Conservation (phyloP, 2,888 invertebrate species). For the Ophioninae sp. region DNA sequence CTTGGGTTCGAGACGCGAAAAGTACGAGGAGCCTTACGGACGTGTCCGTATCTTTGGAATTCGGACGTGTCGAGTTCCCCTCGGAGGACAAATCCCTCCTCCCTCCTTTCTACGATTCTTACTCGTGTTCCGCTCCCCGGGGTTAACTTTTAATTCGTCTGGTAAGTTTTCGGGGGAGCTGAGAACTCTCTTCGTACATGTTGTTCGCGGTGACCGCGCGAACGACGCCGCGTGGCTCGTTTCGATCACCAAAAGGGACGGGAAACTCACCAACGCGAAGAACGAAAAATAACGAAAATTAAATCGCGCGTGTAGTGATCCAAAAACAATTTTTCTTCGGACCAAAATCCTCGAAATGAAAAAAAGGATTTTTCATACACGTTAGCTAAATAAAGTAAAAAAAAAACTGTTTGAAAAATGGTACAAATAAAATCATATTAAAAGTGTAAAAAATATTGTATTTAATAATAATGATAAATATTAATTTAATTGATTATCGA, state of each 20-base stretch:
- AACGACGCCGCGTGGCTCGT: slow-evolving; percentile 64
- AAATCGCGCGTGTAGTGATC: too few relatives aligned
- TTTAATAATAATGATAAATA: too few relatives aligned
- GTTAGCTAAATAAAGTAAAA: too few relatives aligned
- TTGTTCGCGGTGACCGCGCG: slow-evolving; percentile 28
- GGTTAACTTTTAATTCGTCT: slow-evolving; percentile 75
- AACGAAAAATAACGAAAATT: not conserved
- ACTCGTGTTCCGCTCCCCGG: slow-evolving; percentile 18
- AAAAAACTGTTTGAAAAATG: too few relatives aligned
- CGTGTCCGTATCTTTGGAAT: not conserved
- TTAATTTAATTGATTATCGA: too few relatives aligned
- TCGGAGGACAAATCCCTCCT: slow-evolving; percentile 72
- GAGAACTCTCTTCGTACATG: slow-evolving; percentile 54
- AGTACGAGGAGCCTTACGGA: not conserved
- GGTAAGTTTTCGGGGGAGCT: slow-evolving; percentile 70
- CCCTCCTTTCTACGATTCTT: slow-evolving; percentile 1
- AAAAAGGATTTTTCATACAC: too few relatives aligned
- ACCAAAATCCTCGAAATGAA: too few relatives aligned
- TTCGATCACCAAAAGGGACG: slow-evolving; percentile 68
- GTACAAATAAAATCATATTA: too few relatives aligned
- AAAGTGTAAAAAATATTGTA: too few relatives aligned
- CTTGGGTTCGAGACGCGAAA: too few relatives aligned
- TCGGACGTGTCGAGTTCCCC: slow-evolving; percentile 38
- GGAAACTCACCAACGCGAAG: slow-evolving; percentile 57
- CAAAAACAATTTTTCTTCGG: too few relatives aligned